These are phyloP conservation scores for Microplitis deprimator DNA, from an alignment of 2,888 invertebrate genomes.

Conservation along the genomic window DNA sequence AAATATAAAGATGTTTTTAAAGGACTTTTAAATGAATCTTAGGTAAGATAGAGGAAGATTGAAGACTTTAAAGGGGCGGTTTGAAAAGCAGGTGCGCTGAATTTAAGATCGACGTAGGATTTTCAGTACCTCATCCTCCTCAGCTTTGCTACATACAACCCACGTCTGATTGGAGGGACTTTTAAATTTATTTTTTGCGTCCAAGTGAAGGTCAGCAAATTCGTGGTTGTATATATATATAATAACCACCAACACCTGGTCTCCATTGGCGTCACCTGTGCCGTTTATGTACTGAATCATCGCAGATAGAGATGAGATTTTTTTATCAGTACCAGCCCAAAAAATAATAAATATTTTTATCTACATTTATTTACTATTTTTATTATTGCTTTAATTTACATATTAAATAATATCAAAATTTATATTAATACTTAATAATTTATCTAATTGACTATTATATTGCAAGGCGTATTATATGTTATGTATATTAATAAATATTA, in stretches of 20 bases:
- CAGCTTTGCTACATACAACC: neutral
- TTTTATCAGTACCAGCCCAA: neutral
- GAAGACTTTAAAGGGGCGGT: conserved; percentile 24
- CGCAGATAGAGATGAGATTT: neutral
- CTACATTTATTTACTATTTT: neutral
- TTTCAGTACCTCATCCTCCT: conserved; percentile 2
- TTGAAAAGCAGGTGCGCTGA: conserved; percentile 49
- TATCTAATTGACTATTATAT: neutral
- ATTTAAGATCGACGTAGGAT: conserved; percentile 42
- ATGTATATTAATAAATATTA: neutral
- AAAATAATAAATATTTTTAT: neutral
- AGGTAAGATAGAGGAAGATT: neutral
- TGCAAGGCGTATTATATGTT: neutral
- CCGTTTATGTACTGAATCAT: conserved; percentile 14
- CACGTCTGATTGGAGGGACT: conserved; percentile 22
- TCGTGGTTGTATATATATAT: conserved; percentile 36
- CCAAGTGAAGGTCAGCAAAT: conserved; percentile 44
- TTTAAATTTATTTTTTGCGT: conserved; percentile 45
- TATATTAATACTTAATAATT: conserved; percentile 1
- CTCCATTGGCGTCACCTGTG: conserved; percentile 29
- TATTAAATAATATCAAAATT: conserved; percentile 1
- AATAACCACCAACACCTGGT: conserved; percentile 49
- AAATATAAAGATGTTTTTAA: neutral
- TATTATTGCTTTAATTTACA: conserved; percentile 7
- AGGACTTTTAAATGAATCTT: neutral